Evolutionary conservation across 1,140 invertebrate species (phyloP).

Genomic region (Tribolium castaneum): DNA sequence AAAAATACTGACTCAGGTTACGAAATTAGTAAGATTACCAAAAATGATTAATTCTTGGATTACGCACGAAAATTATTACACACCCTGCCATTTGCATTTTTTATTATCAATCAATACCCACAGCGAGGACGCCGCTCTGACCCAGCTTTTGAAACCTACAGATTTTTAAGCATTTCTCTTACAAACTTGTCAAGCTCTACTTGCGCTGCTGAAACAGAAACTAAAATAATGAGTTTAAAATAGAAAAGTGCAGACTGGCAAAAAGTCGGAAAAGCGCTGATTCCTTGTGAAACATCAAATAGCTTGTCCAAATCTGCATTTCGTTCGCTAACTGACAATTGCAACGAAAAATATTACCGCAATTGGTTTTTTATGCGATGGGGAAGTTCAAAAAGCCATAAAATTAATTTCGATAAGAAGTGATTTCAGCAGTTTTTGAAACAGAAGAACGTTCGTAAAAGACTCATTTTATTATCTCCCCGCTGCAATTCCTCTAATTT

Average conservation of each 20-base stretch:
- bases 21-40: conserved; percentile 18
- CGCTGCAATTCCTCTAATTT: conserved; percentile 31
- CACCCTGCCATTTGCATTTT: not conserved
- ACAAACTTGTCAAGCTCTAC: not conserved
- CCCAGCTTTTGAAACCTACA: too few relatives aligned
- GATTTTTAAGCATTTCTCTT: not conserved
- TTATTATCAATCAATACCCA: not conserved
- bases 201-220: not conserved
- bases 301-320: not conserved
- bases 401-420: conserved; percentile 25
- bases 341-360: not conserved
- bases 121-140: too few relatives aligned
- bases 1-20: conserved; percentile 10
- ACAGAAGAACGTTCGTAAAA: conserved; percentile 11
- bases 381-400: conserved; percentile 1
- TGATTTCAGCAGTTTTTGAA: conserved; percentile 26
- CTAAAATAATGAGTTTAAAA: not conserved
- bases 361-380: not conserved
- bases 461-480: conserved; percentile 36
- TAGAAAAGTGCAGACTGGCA: not conserved
- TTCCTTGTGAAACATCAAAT: not conserved
- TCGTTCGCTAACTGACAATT: not conserved
- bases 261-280: not conserved
- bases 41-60: conserved; percentile 19
- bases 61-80: conserved; percentile 1